phyloP scores from a whole-genome alignment of 1,140 invertebrate species.

The Diorhabda sublineata region DNA sequence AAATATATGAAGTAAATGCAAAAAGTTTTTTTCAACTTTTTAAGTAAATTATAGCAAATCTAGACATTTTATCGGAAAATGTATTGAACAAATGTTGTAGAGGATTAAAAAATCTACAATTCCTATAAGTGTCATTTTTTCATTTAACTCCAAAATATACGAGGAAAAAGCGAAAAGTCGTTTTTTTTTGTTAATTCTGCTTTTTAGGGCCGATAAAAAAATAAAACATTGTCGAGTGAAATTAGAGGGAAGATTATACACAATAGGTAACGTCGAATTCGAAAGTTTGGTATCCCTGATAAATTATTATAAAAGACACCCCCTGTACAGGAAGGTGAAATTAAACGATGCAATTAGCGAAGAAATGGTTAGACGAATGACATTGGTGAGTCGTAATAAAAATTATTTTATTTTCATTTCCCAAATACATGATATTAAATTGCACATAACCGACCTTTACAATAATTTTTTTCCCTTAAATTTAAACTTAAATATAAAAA shows the following conservation, averaged over 20 bases:
- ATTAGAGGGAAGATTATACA: conserved; percentile 84
- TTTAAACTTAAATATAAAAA: too few relatives aligned
- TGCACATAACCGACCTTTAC: conserved; percentile 37
- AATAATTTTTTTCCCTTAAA: too few relatives aligned
- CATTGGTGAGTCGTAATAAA: conserved; percentile 56
- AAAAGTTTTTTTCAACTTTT: too few relatives aligned
- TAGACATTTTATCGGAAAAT: too few relatives aligned
- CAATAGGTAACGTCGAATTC: conserved; percentile 86
- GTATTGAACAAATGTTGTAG: too few relatives aligned
- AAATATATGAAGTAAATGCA: too few relatives aligned
- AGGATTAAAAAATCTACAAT: too few relatives aligned
- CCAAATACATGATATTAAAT: conserved; percentile 15
- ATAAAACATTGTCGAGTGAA: conserved; percentile 95
- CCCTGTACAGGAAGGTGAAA: conserved; percentile 86
- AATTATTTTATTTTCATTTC: background rate
- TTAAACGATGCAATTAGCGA: conserved; percentile 83
- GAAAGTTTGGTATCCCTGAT: conserved; percentile 92
- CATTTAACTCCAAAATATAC: too few relatives aligned
- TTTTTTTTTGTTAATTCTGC: conserved; percentile 6
- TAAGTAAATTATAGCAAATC: too few relatives aligned
- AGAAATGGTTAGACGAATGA: conserved; percentile 62
- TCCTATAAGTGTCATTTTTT: too few relatives aligned
- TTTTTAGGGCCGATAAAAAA: conserved; percentile 77
- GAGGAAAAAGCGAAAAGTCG: background rate
- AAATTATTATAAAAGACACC: conserved; percentile 84